Evolutionary conservation across 2,797 vertebrate genomes (phyloP), one percentile per base, ranked within the genome.

Genomic region (Rhinatrema bivittatum): DNA sequence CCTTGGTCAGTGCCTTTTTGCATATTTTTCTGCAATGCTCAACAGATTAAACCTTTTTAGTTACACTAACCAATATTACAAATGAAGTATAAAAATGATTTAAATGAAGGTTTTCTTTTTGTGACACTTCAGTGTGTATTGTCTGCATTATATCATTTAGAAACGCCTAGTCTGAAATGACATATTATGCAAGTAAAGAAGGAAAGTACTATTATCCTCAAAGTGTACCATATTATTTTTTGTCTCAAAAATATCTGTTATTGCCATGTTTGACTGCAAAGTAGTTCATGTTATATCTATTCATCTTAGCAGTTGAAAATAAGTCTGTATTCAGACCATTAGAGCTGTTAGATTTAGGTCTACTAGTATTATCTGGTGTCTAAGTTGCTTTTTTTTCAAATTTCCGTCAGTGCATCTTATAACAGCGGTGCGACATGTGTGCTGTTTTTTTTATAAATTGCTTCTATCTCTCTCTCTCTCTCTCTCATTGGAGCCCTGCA

Each of bases 311-410:
- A 46, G 22, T 50, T 52, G 37, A 59, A 48, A 61, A 31, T 36
- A 57, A 55, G 60, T 66, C 63, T 44, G 61, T 58, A 63, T 58
- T 63, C 59, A 58, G 41, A 47, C 50, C 39, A 49, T 61, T 50
- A 58, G 53, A 64, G 33, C 41, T 64, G 26, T 55, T 65, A 43
- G 64, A 56, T 36, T 30, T 45, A 57, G 35, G 33, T 56, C 71
- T 64, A 46, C 50, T 53, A 43, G 32, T n/a, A n/a, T n/a, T n/a
- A n/a, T n/a, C n/a, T n/a, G n/a, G n/a, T n/a, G n/a, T n/a, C n/a
- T n/a, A n/a, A n/a, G n/a, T n/a, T n/a, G n/a, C n/a, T n/a, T n/a
- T n/a, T n/a, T n/a, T n/a, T n/a, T n/a, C n/a, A n/a, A n/a, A n/a
- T n/a, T n/a, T n/a, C n/a, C n/a, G n/a, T n/a, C n/a, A n/a, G n/a